Percentiles rank a stretch among this genome's conserved stretches.
These are phyloP conservation scores for Rhabdophis nuchalis DNA, from an alignment of 2,797 vertebrate genomes.

Conservation along the genomic window DNA sequence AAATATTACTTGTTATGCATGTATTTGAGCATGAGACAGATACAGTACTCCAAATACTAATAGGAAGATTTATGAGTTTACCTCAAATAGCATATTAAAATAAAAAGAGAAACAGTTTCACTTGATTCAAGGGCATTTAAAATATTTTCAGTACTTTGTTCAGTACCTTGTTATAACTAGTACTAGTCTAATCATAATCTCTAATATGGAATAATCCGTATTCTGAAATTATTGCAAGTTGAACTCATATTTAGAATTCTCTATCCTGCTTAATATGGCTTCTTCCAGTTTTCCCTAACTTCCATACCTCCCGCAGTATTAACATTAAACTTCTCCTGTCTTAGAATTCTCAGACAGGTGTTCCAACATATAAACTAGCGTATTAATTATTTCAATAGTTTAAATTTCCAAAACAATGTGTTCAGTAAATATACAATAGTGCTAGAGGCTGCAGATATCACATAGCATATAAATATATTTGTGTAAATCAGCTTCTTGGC, in stretches of 20 bases:
- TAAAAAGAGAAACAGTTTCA: neutral
- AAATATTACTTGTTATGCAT: neutral
- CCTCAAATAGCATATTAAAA: neutral
- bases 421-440: neutral
- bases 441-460: neutral
- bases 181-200: neutral
- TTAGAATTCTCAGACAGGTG: neutral
- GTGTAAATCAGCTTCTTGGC: neutral
- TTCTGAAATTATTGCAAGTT: neutral
- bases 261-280: neutral
- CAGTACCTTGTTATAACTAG: neutral
- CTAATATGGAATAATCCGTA: neutral
- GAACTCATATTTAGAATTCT: neutral
- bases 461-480: neutral
- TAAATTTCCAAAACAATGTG: neutral
- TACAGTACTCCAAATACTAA: neutral
- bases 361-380: neutral
- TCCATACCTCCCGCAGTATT: neutral
- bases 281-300: neutral
- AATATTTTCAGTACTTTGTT: neutral
- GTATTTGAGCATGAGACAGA: neutral
- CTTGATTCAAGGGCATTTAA: neutral
- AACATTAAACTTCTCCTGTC: neutral
- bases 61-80: neutral
- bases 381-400: neutral